Evolutionary conservation across 2,797 vertebrate genomes (phyloP), one percentile per base, ranked within the genome.

Genomic region (Danio aesculapii): DNA sequence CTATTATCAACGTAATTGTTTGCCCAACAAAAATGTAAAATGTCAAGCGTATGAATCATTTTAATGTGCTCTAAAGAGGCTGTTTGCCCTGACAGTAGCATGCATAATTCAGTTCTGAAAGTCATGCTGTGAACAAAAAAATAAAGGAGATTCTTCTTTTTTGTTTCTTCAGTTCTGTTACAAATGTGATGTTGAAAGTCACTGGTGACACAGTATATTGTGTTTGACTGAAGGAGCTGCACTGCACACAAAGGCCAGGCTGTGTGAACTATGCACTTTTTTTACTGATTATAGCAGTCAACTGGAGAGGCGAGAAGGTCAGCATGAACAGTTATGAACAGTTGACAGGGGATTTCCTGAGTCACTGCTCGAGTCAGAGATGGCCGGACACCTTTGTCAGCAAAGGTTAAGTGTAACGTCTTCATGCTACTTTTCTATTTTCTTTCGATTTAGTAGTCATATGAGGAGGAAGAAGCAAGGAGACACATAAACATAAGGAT

Each of bases 301-400:
- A 17, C 46, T 17, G 19, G 63, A 73, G 41, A 66, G 66, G 17
- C 10, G 39, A 76, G 73, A 81, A 76, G 73, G 53, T 81, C 72
- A 39, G 49, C 63, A 49, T 49, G 12, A 49, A 49, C 47, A 30
- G 30, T 30, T 30, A 30, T 9, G 7, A 69, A 81, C 66, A 50
- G 52, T 75, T 49, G 41, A 67, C 21, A 14, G 63, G 71, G 52
- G 49, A 63, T 79, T 71, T 79, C 68, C 57, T 9, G 46, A 75
- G 53, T 73, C 39, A 0, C 16, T 70, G 68, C 9, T 12, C 7
- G 8, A 78, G 68, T 71, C 64, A 72, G 41, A 80, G 49, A 64
- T 4, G 6, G 50, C 14, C 9, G 8, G 47, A 72, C 10, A 19
- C 52, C 43, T 79, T 50, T 61, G 69, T 73, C 59, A 80, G 49